Evolutionary conservation across 1,140 invertebrate species (phyloP).

Genomic region (Acromyrmex echinatior): DNA sequence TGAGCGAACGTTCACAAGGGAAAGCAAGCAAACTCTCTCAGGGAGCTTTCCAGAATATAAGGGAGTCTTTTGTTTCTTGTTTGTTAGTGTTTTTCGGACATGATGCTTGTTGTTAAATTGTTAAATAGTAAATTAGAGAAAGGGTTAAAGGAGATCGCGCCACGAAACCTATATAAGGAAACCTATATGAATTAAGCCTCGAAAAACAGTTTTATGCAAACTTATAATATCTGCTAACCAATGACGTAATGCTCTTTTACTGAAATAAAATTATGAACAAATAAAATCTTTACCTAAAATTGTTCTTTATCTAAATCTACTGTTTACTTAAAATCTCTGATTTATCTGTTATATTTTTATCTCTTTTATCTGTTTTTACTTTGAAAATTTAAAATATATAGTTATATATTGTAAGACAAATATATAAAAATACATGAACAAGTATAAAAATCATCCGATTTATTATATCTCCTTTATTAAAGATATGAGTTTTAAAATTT

Average conservation of each 20-base stretch:
- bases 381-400: not conserved
- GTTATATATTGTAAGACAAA: not conserved
- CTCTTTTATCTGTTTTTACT: not conserved
- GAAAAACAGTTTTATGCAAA: not conserved
- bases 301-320: not conserved
- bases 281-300: not conserved
- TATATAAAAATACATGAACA: not conserved
- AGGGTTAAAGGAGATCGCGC: not conserved
- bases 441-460: not conserved
- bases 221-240: constrained; percentile 13
- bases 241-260: not conserved
- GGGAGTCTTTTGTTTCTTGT: constrained; percentile 47
- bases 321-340: not conserved
- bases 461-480: not conserved
- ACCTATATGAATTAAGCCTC: constrained; percentile 1
- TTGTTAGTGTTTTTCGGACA: constrained; percentile 20
- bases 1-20: constrained; percentile 65
- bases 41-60: not conserved
- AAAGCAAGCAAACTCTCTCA: constrained; percentile 30
- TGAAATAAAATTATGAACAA: not conserved
- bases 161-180: not conserved
- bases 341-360: not conserved
- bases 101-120: constrained; percentile 29
- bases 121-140: constrained; percentile 32
- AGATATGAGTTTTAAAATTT: not conserved